Evolutionary conservation across 2,113 vertebrate genomes (phyloP), one percentile per base, ranked within the genome.

Genomic region (Carollia perspicillata): DNA sequence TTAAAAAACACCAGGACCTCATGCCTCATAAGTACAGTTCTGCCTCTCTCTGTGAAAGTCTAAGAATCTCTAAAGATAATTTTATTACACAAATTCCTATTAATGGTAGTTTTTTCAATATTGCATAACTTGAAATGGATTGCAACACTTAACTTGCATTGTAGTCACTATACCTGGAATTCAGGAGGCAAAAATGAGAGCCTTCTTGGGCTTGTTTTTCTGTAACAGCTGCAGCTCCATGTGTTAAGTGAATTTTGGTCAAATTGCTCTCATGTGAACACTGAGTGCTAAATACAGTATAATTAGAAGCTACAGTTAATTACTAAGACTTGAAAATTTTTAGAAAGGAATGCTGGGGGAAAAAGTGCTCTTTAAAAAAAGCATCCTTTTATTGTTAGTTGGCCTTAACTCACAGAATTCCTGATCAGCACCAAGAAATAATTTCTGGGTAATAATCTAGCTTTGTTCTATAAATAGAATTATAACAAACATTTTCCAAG

Each of bases 241-340:
- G 44, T 94, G 97, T 63, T 84, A 71, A 66, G 49, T n/a, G 55
- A 89, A 94, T 96, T 85, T 78, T 44, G 83, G 83, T 86, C 7
- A 5, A 30, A 93, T 86, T 86, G 83, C 89, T 97, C 96, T 95
- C 83, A 35, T 55, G 49, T 75, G 95, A 95, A 80, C 51, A 47
- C 53, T 1, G 17, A 80, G 92, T 60, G 86, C 74, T 97, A 94
- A 97, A 93, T 93, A 79, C 69, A 65, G 92, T 71, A 8, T 86
- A 90, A 97, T 92, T 84, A 74, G 92, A 93, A 97, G 55, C 84
- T 87, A 55, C 53, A 97, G 74, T 92, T 97, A 95, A 97, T 97
- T 94, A 95, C 86, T 28, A 93, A 93, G 83, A 35, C 75, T 95
- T 84, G 74, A 95, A 93, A 84, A 33, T 44, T 79, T 97, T 96